Evolutionary conservation across 2,888 invertebrate genomes (phyloP), one percentile per base, ranked within the genome.

Genomic region (Oxystoma pomonae): DNA sequence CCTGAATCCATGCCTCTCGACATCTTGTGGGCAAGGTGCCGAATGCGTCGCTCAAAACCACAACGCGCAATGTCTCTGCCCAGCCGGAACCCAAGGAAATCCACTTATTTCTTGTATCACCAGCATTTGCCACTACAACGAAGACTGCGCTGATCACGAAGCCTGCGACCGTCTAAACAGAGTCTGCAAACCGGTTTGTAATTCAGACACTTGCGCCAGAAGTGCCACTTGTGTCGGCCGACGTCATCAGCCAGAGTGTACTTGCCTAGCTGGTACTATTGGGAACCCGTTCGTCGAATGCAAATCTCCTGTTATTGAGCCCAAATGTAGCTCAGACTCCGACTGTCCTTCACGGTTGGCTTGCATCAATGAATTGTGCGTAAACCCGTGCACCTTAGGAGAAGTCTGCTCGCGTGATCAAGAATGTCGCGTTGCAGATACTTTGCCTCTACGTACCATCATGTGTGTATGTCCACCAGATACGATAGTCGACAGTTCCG

Each of bases 381-480:
- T 86, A 65, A 90, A 94, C 79, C 90, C 93, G 2, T 96, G 95
- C 73, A 80, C 85, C 12, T 79, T 84, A 2, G 85, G 87, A 7
- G 86, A 87, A 69, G 86, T 91, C 55, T 95, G 95, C 75, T 87
- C 87, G 16, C 81, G 85, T 2, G 91, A 91, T 68, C 91, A 95
- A 71, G 85, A 89, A 64, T 95, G 95, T 77, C 84, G 87, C 64
- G 91, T 92, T 0, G 82, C 91, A 12, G 91, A 93, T 71, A 88
- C 92, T 0, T 76, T 90, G 56, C 94, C 95, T 1, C 80, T 94
- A 67, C 86, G 93, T 59, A 93, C 94, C 0, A 88, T 94, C 71
- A 90, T 94, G 71, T 95, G 95, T 76, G 87, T 90, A 73, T 96
- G 95, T 79, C 91, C 93, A 16, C 85, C 89, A 52, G 93, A 94